Percentiles rank a stretch among this genome's conserved stretches.
Evolutionary conservation across 2,888 invertebrate species (phyloP).

Genomic region (Zelleria hepariella): DNA sequence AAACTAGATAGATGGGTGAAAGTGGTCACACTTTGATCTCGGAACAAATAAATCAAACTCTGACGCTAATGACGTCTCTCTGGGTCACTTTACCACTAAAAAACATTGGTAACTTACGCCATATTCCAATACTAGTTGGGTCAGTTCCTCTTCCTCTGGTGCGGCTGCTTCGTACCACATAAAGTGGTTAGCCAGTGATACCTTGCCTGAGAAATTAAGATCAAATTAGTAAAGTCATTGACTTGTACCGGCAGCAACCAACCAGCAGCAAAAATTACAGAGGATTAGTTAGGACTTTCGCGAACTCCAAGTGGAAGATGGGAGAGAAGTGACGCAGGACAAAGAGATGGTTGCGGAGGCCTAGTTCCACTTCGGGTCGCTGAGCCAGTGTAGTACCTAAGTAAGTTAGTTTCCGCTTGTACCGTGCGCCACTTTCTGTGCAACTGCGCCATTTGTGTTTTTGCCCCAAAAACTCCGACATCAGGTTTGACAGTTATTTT

Average conservation of each 20-base stretch:
- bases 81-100: not conserved
- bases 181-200: conserved; percentile 22
- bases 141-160: conserved; percentile 54
- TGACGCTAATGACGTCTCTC: not conserved
- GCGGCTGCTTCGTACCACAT: conserved; percentile 61
- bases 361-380: too few species aligned
- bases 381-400: too few species aligned
- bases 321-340: too few species aligned
- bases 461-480: too few species aligned
- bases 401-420: too few species aligned
- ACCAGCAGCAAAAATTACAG: not conserved
- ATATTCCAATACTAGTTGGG: conserved; percentile 62
- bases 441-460: too few species aligned
- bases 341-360: too few species aligned
- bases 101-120: conserved; percentile 31
- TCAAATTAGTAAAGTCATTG: not conserved
- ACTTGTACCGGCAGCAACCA: not conserved
- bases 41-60: not conserved
- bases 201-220: conserved; percentile 20
- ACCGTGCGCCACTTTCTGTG: too few species aligned
- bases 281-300: too few species aligned
- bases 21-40: not conserved
- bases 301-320: too few species aligned
- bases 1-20: too few species aligned
- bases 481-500: too few species aligned